These are phyloP conservation scores for Drosophila bocqueti DNA, from an alignment of 1,140 invertebrate species.

Conservation along the genomic window DNA sequence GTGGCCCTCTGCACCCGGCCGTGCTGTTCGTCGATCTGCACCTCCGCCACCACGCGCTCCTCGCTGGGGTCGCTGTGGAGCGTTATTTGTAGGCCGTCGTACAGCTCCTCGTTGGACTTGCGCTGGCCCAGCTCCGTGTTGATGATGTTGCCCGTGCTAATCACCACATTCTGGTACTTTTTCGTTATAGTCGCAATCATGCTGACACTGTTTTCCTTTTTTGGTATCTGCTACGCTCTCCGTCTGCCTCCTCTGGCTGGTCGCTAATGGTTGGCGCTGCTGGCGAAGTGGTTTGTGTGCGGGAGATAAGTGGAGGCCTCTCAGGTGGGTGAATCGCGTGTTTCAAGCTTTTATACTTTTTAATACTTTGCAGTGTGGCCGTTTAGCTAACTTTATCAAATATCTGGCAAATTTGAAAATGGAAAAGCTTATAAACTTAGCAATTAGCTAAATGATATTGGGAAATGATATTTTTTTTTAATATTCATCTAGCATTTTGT, in stretches of 20 bases:
- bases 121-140: conserved; percentile 90
- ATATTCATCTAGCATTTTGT: too few species aligned
- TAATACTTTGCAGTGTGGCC: too few species aligned
- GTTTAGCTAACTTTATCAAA: too few species aligned
- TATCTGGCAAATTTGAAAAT: too few species aligned
- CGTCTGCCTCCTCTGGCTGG: conserved; percentile 18
- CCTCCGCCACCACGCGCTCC: conserved; percentile 65
- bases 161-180: conserved; percentile 85
- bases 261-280: conserved; percentile 10
- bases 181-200: conserved; percentile 80
- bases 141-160: conserved; percentile 95
- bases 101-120: conserved; percentile 91
- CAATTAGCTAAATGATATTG: too few species aligned
- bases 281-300: conserved; percentile 6
- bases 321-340: conserved; percentile 42
- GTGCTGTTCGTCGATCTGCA: conserved; percentile 65
- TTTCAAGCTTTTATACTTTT: conserved; percentile 6
- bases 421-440: too few species aligned
- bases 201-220: conserved; percentile 30
- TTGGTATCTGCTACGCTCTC: conserved; percentile 22
- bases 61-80: conserved; percentile 63
- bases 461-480: too few species aligned
- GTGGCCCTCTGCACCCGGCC: conserved; percentile 75
- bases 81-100: conserved; percentile 73
- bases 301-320: conserved; percentile 21